These are phyloP conservation scores for Ceryle rudis DNA, from an alignment of 2,797 vertebrate genomes.

Conservation along the genomic window DNA sequence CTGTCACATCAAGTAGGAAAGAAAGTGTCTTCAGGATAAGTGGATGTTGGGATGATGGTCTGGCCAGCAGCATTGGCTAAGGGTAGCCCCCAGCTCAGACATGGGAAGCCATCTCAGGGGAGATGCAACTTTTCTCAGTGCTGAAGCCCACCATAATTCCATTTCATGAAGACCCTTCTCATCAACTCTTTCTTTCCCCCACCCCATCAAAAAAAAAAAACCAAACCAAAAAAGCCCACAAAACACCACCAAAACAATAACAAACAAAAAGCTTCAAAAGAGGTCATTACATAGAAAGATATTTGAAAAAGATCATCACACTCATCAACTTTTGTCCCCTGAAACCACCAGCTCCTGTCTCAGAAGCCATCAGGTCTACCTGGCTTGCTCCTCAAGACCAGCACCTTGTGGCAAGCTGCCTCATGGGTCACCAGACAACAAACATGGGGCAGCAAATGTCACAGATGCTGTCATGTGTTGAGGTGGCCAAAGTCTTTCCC, in stretches of 20 bases:
- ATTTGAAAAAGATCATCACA: not conserved
- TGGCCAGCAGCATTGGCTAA: accelerated
- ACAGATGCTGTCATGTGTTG: accelerated
- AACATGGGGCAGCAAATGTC: not conserved
- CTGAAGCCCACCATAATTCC: not conserved
- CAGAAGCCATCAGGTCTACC: not conserved
- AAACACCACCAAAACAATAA: no score
- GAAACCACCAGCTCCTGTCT: not conserved
- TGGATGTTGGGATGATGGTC: not conserved
- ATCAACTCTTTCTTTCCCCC: not conserved
- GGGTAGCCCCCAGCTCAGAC: not conserved
- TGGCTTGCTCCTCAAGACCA: not conserved
- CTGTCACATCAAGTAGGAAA: not conserved
- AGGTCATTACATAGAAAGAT: not conserved
- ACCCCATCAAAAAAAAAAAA: not conserved
- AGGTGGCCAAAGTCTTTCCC: not conserved
- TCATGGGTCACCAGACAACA: not conserved
- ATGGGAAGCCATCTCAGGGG: not conserved
- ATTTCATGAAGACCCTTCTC: not conserved
- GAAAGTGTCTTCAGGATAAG: not conserved
- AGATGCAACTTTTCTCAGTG: not conserved
- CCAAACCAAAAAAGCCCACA: no score
- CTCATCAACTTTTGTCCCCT: not conserved
- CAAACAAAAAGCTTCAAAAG: not conserved
- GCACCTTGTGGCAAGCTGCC: not conserved